A percentile compares a stretch with the other conserved stretches of the same genome.
phyloP scores from a whole-genome alignment of 2,797 vertebrate species.

The Notolabrus celidotus region DNA sequence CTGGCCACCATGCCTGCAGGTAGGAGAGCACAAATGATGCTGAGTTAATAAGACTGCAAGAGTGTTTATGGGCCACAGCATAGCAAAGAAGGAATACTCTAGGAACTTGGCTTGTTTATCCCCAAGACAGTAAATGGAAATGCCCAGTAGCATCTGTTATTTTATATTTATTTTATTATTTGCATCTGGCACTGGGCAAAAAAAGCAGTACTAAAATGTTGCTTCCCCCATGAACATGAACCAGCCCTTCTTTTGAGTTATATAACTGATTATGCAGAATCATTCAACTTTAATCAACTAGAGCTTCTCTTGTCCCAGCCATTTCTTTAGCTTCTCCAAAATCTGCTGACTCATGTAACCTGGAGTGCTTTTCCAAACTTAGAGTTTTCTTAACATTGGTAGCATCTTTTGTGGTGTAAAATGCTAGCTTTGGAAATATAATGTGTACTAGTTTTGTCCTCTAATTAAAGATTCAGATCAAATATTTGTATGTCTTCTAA shows the following conservation, averaged over 20 bases:
- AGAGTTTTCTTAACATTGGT: neutral
- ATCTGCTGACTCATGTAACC: slow-evolving; percentile 40
- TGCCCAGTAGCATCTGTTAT: neutral
- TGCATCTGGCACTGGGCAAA: neutral
- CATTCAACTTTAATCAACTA: slow-evolving; percentile 31
- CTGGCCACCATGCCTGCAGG: slow-evolving; percentile 94
- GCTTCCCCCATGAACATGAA: neutral
- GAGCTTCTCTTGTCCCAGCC: slow-evolving; percentile 16
- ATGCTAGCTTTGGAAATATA: neutral
- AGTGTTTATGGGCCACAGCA: neutral
- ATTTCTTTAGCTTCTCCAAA: slow-evolving; percentile 19
- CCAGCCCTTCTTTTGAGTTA: neutral
- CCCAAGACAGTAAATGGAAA: neutral
- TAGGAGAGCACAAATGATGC: slow-evolving; percentile 66
- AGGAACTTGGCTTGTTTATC: neutral
- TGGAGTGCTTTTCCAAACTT: neutral
- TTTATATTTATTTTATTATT: neutral
- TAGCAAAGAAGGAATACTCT: neutral
- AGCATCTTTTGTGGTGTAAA: neutral
- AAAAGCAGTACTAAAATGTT: neutral
- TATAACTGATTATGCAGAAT: slow-evolving; percentile 14
- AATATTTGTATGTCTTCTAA: neutral
- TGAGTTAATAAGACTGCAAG: neutral
- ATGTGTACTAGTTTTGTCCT: neutral
- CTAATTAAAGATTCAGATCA: neutral